Percentiles rank a stretch among this genome's conserved stretches.
These are phyloP conservation scores for Pantelozetes paolii DNA, from an alignment of 2,888 invertebrate species.

Conservation along the genomic window DNA sequence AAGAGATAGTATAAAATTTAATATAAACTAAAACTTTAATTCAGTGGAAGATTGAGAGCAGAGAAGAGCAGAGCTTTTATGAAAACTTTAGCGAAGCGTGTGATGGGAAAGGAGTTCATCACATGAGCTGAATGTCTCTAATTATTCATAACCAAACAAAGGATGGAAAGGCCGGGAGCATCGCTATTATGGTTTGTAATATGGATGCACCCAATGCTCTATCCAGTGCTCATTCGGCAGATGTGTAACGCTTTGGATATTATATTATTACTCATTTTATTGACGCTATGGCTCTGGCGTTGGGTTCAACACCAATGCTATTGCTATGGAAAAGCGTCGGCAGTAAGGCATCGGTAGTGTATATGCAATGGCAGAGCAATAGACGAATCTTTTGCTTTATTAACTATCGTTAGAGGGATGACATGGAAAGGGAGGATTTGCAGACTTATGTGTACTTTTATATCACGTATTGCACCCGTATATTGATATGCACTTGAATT, in stretches of 20 bases:
- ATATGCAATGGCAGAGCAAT: constrained; percentile 1
- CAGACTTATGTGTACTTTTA: constrained; percentile 37
- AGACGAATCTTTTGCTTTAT: constrained; percentile 33
- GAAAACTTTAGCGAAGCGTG: constrained; percentile 27
- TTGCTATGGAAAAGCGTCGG: neutral
- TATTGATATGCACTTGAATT: constrained; percentile 37
- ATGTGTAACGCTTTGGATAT: constrained; percentile 21
- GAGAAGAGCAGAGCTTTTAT: neutral
- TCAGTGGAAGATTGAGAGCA: neutral
- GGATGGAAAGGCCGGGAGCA: neutral
- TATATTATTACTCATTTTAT: constrained; percentile 32
- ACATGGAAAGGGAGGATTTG: constrained; percentile 37
- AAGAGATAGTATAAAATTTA: neutral
- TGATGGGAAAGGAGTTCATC: constrained; percentile 10
- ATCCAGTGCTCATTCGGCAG: no score
- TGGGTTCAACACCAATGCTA: neutral
- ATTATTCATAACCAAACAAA: constrained; percentile 37
- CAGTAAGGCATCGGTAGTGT: neutral
- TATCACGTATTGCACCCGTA: constrained; percentile 31
- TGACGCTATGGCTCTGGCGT: constrained; percentile 1
- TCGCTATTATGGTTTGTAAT: constrained; percentile 30
- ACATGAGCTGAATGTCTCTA: constrained; percentile 26
- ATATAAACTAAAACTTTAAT: neutral
- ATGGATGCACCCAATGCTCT: constrained; percentile 22
- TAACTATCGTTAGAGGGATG: constrained; percentile 36